These are phyloP conservation scores for Cottus gobio DNA, from an alignment of 2,113 vertebrate genomes.

Conservation along the genomic window DNA sequence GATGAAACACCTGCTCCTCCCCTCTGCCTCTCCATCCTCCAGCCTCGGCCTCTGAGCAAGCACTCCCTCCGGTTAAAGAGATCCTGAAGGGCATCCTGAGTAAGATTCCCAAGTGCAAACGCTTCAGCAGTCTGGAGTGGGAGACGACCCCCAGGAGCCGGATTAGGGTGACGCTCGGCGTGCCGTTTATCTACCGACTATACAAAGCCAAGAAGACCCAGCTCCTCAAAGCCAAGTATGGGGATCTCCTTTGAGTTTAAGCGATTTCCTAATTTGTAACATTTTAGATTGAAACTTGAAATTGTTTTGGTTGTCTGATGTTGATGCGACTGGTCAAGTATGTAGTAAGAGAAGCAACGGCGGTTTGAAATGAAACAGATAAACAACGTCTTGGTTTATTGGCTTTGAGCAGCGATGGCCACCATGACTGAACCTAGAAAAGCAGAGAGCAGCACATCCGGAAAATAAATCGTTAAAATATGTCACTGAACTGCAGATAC, in stretches of 20 bases:
- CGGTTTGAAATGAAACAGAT: background rate
- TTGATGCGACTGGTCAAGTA: background rate
- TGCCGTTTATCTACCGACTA: constrained; percentile 81
- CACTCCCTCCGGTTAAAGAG: constrained; percentile 4
- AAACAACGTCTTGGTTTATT: background rate
- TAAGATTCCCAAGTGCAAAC: constrained; percentile 62
- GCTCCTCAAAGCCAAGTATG: constrained; percentile 79
- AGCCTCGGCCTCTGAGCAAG: constrained; percentile 43
- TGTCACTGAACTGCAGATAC: background rate
- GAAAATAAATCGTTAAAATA: background rate
- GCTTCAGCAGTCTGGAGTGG: constrained; percentile 38
- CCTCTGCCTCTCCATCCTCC: background rate
- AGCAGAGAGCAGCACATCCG: background rate
- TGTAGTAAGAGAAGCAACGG: background rate
- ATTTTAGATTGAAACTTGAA: background rate
- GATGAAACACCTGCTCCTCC: background rate
- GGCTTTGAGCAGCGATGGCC: no score
- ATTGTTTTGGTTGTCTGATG: background rate
- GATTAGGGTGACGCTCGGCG: constrained; percentile 70
- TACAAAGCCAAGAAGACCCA: constrained; percentile 76
- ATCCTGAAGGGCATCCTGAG: constrained; percentile 74
- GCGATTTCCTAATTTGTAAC: background rate
- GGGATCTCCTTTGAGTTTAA: background rate
- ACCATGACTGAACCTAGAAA: background rate
- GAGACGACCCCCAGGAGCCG: constrained; percentile 15